Evolutionary conservation across 2,113 vertebrate genomes (phyloP), one percentile per base, ranked within the genome.

Genomic region (Dryoscopus gambensis): DNA sequence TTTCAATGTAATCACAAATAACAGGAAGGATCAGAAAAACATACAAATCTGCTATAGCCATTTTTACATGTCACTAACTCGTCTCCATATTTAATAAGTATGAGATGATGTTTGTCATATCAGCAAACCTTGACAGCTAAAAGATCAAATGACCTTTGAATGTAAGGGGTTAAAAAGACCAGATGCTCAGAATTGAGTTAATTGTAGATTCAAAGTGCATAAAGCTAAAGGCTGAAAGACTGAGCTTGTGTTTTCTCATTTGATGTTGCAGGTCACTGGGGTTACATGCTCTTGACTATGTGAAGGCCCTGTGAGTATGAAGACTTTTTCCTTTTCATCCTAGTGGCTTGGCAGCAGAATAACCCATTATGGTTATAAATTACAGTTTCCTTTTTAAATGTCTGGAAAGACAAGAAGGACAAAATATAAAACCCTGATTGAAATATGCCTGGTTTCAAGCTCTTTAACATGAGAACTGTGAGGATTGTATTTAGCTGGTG

Each of bases 311-410:
- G 53, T 59, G 80, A 90, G 52, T 83, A 64, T 6, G 64, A 95
- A 82, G 50, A 33, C 44, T 77, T 84, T 78, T 89, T 94, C 65
- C 35, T 93, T 94, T 94, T 90, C 24, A 55, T 94, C 79, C 77
- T 74, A n/a, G 65, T 11, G 35, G 44, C 71, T 55, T 23, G 23
- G 69, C 40, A 89, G 67, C 87, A 73, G 79, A 96, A 80, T 95
- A 93, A 74, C 65, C 13, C 24, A 62, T 80, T 83, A 89, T 27
- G 14, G 65, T 57, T 73, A 73, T 70, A 93, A 97, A 96, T 95
- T 63, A 47, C 60, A 49, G 57, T 95, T 98, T 95, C 81, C 24
- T 95, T 97, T 97, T 96, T 69, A 88, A 87, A 87, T 60, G 13
- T 17, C 73, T 95, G 80, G 69, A 93, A 96, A 95, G 74, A 76